Conservation (phyloP, 2,113 vertebrate genomes). For the Solea senegalensis region DNA sequence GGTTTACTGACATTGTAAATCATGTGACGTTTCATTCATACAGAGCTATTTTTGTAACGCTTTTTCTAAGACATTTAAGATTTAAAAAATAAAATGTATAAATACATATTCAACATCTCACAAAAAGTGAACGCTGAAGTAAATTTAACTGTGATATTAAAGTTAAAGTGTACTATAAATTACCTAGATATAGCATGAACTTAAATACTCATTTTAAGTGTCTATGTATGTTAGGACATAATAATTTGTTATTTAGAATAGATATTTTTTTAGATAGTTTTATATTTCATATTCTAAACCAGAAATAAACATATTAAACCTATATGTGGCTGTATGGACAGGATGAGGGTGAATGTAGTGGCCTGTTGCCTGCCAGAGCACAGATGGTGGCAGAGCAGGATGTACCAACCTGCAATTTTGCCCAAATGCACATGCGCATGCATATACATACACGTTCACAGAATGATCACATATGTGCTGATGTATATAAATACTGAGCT, state of each 20-base stretch:
- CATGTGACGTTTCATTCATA: too few relatives aligned
- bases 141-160: too few relatives aligned
- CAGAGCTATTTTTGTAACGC: too few relatives aligned
- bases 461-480: constrained; percentile 47
- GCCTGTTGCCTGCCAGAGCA: constrained; percentile 76
- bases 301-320: constrained; percentile 16
- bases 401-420: constrained; percentile 69
- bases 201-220: neutral
- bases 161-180: too few relatives aligned
- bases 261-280: neutral
- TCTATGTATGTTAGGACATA: neutral
- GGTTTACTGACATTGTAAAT: too few relatives aligned
- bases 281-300: neutral
- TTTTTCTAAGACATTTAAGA: too few relatives aligned
- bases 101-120: too few relatives aligned
- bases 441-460: constrained; percentile 13
- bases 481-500: constrained; percentile 52
- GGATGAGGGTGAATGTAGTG: constrained; percentile 55
- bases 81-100: too few relatives aligned
- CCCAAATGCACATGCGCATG: constrained; percentile 46
- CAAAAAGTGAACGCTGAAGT: too few relatives aligned
- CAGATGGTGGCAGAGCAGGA: constrained; percentile 83
- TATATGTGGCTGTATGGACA: constrained; percentile 52
- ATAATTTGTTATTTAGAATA: neutral
- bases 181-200: too few relatives aligned